Conservation (phyloP, 2,113 vertebrate genomes). For the Empidonax alnorum region DNA sequence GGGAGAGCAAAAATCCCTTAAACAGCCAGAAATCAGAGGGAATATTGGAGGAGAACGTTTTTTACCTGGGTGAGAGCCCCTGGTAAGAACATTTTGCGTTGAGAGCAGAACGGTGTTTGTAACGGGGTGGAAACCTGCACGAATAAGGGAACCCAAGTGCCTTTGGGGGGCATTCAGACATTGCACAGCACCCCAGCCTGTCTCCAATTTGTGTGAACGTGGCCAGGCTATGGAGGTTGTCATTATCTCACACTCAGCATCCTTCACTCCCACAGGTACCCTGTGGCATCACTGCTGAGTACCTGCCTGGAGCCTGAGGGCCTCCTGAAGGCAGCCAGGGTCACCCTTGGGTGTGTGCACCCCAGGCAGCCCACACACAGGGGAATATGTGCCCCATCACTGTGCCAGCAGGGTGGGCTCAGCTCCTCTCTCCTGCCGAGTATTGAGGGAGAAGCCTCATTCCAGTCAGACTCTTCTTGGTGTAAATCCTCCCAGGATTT, state of each 20-base stretch:
- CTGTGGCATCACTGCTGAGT: fast-evolving
- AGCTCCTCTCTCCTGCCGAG: background rate
- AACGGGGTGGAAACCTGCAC: background rate
- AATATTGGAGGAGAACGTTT: background rate
- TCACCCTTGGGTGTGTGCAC: fast-evolving
- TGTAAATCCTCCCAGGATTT: background rate
- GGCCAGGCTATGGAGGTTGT: background rate
- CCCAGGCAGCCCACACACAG: fast-evolving
- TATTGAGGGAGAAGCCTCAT: background rate
- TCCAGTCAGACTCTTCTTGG: background rate
- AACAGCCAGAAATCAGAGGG: background rate
- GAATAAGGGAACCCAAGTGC: fast-evolving
- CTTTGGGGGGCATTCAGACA: background rate
- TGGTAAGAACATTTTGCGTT: background rate
- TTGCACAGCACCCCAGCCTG: background rate
- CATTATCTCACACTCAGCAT: background rate
- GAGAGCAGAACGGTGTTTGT: background rate
- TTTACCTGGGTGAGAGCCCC: background rate
- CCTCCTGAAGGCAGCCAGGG: background rate
- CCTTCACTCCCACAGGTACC: background rate
- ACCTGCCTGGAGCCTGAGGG: background rate
- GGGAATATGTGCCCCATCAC: fast-evolving
- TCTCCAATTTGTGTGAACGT: background rate
- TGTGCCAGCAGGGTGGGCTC: background rate
- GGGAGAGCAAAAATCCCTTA: background rate